Percentiles rank a stretch among this genome's conserved stretches.
phyloP scores from a whole-genome alignment of 2,113 vertebrate genomes.

The Pygoscelis adeliae region DNA sequence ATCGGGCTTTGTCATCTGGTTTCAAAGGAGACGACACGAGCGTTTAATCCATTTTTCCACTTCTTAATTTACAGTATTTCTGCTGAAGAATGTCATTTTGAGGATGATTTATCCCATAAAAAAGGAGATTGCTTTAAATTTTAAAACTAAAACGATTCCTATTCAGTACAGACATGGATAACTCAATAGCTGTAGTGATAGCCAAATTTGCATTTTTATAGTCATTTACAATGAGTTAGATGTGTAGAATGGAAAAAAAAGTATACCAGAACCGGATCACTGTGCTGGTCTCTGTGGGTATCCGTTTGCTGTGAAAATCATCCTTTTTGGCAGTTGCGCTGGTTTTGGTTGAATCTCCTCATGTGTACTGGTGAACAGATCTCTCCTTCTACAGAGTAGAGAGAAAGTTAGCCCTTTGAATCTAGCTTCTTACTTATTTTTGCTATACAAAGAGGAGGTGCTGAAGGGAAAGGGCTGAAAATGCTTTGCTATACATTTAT shows the following conservation, averaged over 20 bases:
- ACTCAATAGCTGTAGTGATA: neutral
- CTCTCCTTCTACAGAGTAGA: neutral
- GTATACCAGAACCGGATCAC: neutral
- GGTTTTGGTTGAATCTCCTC: neutral
- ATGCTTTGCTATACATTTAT: neutral
- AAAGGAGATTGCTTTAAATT: neutral
- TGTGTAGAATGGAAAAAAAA: no score
- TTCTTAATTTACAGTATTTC: neutral
- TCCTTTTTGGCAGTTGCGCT: neutral
- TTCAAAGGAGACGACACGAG: neutral
- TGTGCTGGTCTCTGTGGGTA: neutral
- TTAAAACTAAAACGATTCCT: neutral
- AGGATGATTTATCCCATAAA: neutral
- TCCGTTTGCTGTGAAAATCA: neutral
- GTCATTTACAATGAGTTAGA: neutral
- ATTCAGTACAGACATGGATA: neutral
- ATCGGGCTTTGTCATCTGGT: accelerated
- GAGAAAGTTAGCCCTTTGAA: neutral
- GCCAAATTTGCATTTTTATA: neutral
- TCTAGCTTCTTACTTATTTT: neutral
- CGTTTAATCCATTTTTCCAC: neutral
- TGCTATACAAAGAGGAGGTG: neutral
- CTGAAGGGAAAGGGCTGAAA: neutral
- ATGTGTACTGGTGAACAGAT: neutral
- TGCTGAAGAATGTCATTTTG: neutral